phyloP scores from a whole-genome alignment of 2,113 vertebrate species.

The Ctenodactylus gundi region DNA sequence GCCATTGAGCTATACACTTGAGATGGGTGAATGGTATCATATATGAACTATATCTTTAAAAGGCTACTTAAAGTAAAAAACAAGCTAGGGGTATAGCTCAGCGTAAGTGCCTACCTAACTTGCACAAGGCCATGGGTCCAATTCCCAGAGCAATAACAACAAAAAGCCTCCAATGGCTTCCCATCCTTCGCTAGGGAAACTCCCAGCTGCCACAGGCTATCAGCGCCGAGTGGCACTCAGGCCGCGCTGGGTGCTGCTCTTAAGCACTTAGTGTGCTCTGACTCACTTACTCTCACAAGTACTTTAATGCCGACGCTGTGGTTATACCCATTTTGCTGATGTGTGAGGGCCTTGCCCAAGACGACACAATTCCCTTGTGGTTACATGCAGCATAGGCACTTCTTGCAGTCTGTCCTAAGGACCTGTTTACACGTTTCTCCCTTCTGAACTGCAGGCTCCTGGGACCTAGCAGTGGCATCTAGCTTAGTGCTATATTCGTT shows the following conservation, averaged over 20 bases:
- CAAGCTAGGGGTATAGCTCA: background rate
- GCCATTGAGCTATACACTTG: background rate
- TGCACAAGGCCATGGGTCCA: background rate
- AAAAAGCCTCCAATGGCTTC: background rate
- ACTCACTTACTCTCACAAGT: no score
- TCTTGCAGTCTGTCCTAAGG: background rate
- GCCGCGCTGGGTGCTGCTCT: background rate
- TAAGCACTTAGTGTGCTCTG: background rate
- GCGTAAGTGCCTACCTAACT: background rate
- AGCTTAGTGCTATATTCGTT: background rate
- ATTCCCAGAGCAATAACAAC: background rate
- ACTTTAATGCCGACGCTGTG: background rate
- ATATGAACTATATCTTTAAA: background rate
- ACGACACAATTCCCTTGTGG: background rate
- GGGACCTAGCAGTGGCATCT: background rate
- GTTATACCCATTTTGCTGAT: background rate
- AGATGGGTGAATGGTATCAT: background rate
- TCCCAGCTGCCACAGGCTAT: background rate
- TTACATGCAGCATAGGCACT: background rate
- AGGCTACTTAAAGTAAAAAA: background rate
- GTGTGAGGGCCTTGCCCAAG: background rate
- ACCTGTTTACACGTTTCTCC: constrained; percentile 19
- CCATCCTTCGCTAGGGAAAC: background rate
- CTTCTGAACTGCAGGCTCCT: background rate
- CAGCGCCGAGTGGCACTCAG: background rate